Evolutionary conservation across 1,140 invertebrate genomes (phyloP), one percentile per base, ranked within the genome.

Genomic region (Brachionus paranguensis): DNA sequence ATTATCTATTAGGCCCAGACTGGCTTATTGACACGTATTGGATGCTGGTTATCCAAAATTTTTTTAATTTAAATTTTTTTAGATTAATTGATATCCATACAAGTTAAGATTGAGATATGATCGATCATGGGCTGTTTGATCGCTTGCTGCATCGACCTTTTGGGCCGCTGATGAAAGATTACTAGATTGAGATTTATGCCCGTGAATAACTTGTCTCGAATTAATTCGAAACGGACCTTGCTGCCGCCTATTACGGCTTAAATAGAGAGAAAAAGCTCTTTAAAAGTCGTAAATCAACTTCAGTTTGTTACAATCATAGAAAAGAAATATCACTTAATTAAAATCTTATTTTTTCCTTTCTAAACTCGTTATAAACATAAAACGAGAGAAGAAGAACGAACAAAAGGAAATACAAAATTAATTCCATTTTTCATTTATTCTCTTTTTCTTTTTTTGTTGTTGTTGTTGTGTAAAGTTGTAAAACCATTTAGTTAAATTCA

Each of bases 311-410:
- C 3, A 60, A 60, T 60, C 53, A 60, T 60, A 60, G 17, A 60
- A 24, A 60, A 72, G 41, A 72, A 72, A 41, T 72, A 72, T 43
- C 68, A 72, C 68, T 72, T 43, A 72, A 72, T 72, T 72, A 72
- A 72, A 72, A 72, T 72, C 68, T 41, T 72, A 72, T 72, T 72
- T 72, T 72, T 72, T 72, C 68, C 68, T 27, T 20, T 60, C 27
- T 20, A 27, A 20, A 60, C 53, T 60, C 53, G 33, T 60, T 60
- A 60, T 60, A 60, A 60, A 60, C 53, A 60, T 27, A 60, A 27
- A 60, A 60, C 10, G 53, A 60, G 53, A 60, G 53, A 27, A 60
- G n/a, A 60, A 60, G 53, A 60, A 60, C 65, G 65, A 33, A 33
- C 37, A 41, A 41, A 43, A 43, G 68, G 68, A 72, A 72, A 72